These are phyloP conservation scores for Embidobia sp. DNA, from an alignment of 2,888 invertebrate species.

Conservation along the genomic window DNA sequence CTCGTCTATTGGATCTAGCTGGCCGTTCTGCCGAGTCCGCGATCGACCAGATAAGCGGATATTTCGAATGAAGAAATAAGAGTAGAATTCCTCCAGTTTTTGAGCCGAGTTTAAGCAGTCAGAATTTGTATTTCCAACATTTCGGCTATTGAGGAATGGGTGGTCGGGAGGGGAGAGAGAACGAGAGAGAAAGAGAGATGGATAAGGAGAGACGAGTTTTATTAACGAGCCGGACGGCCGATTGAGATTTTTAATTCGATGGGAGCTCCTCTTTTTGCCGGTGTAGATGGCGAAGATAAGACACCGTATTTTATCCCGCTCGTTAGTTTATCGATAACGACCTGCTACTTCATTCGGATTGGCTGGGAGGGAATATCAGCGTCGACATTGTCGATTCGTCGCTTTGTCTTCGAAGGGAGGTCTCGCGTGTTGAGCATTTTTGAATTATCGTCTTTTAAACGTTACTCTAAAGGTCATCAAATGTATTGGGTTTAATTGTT, in stretches of 20 bases:
- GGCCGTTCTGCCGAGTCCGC: slow-evolving; percentile 2
- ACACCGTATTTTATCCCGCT: slow-evolving; percentile 29
- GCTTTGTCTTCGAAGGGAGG: too few species aligned
- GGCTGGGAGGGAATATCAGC: slow-evolving; percentile 13
- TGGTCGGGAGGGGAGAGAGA: not conserved
- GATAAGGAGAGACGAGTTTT: slow-evolving; percentile 13
- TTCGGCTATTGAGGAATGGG: too few species aligned
- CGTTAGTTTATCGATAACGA: slow-evolving; percentile 42
- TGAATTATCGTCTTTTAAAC: too few species aligned
- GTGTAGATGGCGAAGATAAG: slow-evolving; percentile 34
- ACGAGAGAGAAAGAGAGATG: too few species aligned
- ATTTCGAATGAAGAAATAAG: slow-evolving; percentile 48
- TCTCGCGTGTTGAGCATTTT: too few species aligned
- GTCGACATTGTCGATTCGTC: too few species aligned
- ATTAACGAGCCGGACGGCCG: slow-evolving; percentile 12
- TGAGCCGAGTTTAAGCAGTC: not conserved
- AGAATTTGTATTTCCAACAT: slow-evolving; percentile 17
- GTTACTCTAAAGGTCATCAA: too few species aligned
- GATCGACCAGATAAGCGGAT: slow-evolving; percentile 9
- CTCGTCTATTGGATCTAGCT: slow-evolving; percentile 54
- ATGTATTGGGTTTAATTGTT: too few species aligned
- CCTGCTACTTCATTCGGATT: slow-evolving; percentile 28
- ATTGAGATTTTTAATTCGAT: slow-evolving; percentile 24
- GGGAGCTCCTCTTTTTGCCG: too few species aligned
- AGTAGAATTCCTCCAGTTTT: slow-evolving; percentile 10